Base-by-base conservation (phyloP, 2,113 vertebrate genomes). In the Polypterus bichir region DNA sequence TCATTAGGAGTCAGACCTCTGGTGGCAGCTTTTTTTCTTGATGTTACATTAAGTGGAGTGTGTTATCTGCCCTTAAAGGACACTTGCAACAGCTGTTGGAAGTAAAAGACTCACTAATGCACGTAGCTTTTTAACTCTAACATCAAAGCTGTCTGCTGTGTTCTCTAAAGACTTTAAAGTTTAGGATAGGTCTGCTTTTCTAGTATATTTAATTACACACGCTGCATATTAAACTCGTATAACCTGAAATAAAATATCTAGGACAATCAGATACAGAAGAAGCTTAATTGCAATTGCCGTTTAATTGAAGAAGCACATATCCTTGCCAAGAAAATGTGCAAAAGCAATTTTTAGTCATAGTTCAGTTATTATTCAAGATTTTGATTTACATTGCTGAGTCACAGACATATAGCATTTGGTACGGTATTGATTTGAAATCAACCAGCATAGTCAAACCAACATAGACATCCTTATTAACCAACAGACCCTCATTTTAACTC, bases 271-370 rank as follows among this genome's bases (percentile, higher is more conserved):
- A 2, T 2, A 27, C 27, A 27, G 54, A 46, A 49, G 54, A 57
- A 57, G 52, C 52, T 65, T 61, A 62, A 62, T 62, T 62, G 44
- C 64, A 55, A 46, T 51, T 44, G 27, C 27, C 27, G 27, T 27
- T 27, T 27, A 27, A 27, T 27, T 27, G 27, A 27, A 27, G 27
- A 27, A 27, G 27, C 27, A 27, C 27, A 27, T 27, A 27, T 27
- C 27, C 27, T 27, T 27, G 27, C 27, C 27, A 27, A 27, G 27
- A 27, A 27, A 27, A 27, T 27, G 1, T 27, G 27, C 27, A 27
- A 27, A 27, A 27, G 27, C 27, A 27, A 27, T 27, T 27, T 27
- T 27, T 27, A 27, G 27, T 27, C 27, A 27, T 27, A 27, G 27
- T 27, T 27, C 27, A 27, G 27, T 27, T 27, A 27, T 27, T 27